phyloP scores from a whole-genome alignment of 2,113 vertebrate genomes.

The Corythoichthys haematopterus region DNA sequence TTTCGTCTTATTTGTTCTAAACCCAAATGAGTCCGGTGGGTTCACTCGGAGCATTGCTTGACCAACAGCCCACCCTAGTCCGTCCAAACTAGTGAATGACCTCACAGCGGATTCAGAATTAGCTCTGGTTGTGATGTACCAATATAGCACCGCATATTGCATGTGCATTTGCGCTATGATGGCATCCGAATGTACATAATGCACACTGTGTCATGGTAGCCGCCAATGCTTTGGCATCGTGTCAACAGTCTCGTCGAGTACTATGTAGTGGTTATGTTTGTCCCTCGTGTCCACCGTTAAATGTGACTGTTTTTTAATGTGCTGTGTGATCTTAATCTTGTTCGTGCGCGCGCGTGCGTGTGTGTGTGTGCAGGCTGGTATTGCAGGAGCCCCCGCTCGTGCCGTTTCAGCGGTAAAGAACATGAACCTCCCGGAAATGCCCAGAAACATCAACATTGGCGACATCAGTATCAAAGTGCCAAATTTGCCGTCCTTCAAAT shows the following conservation, averaged over 20 bases:
- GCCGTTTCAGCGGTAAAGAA: conserved; percentile 99
- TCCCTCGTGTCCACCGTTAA: conserved; percentile 37
- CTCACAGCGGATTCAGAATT: conserved; percentile 64
- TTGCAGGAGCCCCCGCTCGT: conserved; percentile 96
- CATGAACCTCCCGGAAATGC: conserved; percentile 99
- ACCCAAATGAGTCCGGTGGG: conserved; percentile 53
- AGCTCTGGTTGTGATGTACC: conserved; percentile 69
- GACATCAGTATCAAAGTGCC: conserved; percentile 99
- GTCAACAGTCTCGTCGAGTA: conserved; percentile 54
- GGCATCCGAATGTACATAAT: conserved; percentile 70
- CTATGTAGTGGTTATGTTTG: conserved; percentile 24
- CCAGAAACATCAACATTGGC: conserved; percentile 99
- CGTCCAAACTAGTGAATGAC: conserved; percentile 43
- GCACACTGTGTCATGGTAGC: conserved; percentile 63
- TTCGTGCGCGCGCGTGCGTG: conserved; percentile 35
- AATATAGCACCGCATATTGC: conserved; percentile 58
- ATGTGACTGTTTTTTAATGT: conserved; percentile 27
- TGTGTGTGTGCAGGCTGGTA: conserved; percentile 88
- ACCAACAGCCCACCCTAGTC: conserved; percentile 41
- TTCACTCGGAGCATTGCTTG: conserved; percentile 54
- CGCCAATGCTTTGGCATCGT: conserved; percentile 71
- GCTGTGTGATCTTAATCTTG: conserved; percentile 43
- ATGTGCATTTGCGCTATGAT: conserved; percentile 69
- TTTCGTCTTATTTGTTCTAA: background rate
- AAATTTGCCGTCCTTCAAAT: conserved; percentile 99